A percentile compares a stretch with the other conserved stretches of the same genome.
phyloP scores from a whole-genome alignment of 2,888 invertebrate genomes.

The Pristionchus maxplancki region DNA sequence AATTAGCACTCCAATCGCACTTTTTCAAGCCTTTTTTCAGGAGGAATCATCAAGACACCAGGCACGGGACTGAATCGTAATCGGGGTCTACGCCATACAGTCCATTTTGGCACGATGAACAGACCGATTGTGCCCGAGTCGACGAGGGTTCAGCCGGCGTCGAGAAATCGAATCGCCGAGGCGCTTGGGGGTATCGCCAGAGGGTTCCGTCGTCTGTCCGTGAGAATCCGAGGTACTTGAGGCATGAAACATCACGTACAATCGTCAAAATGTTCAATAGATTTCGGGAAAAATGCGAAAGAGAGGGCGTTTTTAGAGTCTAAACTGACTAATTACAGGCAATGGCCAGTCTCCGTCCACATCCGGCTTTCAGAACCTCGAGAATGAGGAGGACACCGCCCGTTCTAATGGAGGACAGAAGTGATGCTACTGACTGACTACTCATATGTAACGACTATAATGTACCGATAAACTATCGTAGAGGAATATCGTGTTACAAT shows the following conservation, averaged over 20 bases:
- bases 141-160: background rate
- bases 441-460: background rate
- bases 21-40: background rate
- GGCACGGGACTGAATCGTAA: background rate
- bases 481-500: background rate
- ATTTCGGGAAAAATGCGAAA: too few relatives aligned
- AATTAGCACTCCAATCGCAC: background rate
- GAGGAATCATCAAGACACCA: background rate
- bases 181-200: background rate
- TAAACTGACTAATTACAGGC: background rate
- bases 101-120: conserved; percentile 16
- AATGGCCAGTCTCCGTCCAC: background rate
- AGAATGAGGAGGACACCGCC: background rate
- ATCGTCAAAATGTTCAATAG: too few relatives aligned
- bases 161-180: background rate
- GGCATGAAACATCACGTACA: too few relatives aligned
- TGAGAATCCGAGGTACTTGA: background rate
- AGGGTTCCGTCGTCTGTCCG: background rate
- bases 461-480: background rate
- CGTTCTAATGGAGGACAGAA: background rate
- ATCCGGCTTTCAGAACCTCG: background rate
- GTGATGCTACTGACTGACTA: background rate
- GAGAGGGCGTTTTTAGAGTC: background rate
- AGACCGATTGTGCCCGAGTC: background rate
- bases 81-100: background rate